A percentile compares a stretch with the other conserved stretches of the same genome.
Evolutionary conservation across 2,113 vertebrate species (phyloP).

Genomic region (Oncorhynchus clarkii): DNA sequence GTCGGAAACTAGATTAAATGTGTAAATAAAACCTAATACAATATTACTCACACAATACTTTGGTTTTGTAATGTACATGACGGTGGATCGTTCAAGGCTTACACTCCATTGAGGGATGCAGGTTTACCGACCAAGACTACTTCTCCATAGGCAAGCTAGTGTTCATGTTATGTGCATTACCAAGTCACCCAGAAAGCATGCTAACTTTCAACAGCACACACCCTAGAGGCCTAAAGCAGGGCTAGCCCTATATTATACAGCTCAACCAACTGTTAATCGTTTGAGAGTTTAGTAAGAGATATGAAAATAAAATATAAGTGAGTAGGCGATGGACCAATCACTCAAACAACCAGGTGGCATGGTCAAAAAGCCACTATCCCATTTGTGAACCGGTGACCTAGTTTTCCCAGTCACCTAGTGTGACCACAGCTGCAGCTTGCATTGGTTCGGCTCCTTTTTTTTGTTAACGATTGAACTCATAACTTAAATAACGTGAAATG

Average conservation of each 20-base stretch:
- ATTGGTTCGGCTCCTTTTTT: constrained; percentile 38
- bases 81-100: not conserved
- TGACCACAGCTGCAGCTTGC: constrained; percentile 28
- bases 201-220: not conserved
- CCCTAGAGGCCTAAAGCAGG: constrained; percentile 18
- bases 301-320: constrained; percentile 9
- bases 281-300: not conserved
- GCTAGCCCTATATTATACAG: not conserved
- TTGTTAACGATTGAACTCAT: constrained; percentile 32
- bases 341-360: not conserved
- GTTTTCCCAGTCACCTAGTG: constrained; percentile 13
- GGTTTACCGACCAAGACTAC: not conserved
- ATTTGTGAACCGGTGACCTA: constrained; percentile 4
- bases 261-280: constrained; percentile 3
- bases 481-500: constrained; percentile 33
- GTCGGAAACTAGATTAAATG: not conserved
- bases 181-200: constrained; percentile 25
- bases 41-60: not conserved
- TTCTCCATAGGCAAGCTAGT: constrained; percentile 2
- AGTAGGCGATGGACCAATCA: constrained; percentile 18
- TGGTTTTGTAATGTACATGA: not conserved
- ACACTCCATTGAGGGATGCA: not conserved
- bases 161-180: constrained; percentile 38
- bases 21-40: not conserved
- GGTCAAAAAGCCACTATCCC: not conserved